Evolutionary conservation across 2,113 vertebrate genomes (phyloP), one percentile per base, ranked within the genome.

Genomic region (Deroptyus accipitrinus): DNA sequence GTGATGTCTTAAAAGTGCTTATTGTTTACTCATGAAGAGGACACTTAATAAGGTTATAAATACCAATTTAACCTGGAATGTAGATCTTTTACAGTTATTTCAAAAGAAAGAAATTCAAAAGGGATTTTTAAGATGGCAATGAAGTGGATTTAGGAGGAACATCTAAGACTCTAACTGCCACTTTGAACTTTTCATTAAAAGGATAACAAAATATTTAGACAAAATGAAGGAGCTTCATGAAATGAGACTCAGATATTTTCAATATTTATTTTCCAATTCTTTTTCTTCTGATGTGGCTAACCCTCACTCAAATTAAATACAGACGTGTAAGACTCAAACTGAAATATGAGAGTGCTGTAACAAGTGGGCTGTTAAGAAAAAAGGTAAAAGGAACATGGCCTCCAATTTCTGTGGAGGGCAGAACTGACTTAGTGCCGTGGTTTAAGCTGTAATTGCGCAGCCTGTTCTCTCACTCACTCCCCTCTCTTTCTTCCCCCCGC

Each of bases 271-370:
- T 62, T 20, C 4, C 20, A 35, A 6, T 28, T 7, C 9, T 67
- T 75, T 88, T 6, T 31, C 35, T 73, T 62, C 28, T 61, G 35
- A 73, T n/a, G 11, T 55, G 9, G 6, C 44, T 39, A 59, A 41
- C 10, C 15, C 83, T 87, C 30, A 49, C 13, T 66, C 8, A 37
- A 79, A 59, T 64, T 15, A 78, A 39, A 78, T 28, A 46, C 3
- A 39, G 6, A 23, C 13, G 25, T 73, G 19, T 13, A 84, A 73
- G 24, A 11, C 2, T 67, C 20, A 46, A 73, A 44, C 13, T 5
- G 64, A 59, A 59, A 27, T 11, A 46, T 4, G 27, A 0, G 0
- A 69, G 7, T 42, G 22, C 17, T 88, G 14, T 41, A 83, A n/a
- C 3, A 61, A 31, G 10, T 28, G 20, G 6, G 1, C 4, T 86